phyloP scores from a whole-genome alignment of 2,113 vertebrate species.

The Psephotus haematonotus region DNA sequence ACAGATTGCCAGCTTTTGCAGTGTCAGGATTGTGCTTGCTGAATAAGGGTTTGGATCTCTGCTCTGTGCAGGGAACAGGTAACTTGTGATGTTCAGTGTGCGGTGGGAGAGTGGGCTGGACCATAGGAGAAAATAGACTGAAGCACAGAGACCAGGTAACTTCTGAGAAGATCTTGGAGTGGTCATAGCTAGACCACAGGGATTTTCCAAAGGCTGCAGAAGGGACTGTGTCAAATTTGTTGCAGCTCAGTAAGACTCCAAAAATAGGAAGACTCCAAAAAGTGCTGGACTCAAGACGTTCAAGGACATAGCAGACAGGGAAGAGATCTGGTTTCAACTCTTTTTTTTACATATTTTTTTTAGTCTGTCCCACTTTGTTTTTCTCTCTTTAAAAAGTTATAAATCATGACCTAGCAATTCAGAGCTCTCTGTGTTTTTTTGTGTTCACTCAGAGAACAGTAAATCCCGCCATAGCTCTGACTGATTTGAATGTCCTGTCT shows the following conservation, averaged over 20 bases:
- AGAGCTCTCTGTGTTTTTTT: neutral
- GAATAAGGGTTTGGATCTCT: neutral
- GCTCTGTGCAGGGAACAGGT: neutral
- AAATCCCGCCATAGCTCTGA: neutral
- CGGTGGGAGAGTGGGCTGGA: neutral
- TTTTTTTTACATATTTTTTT: neutral
- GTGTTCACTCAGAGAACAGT: neutral
- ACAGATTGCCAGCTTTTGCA: neutral
- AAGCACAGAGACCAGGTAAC: neutral
- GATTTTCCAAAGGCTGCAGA: neutral
- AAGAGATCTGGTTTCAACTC: neutral
- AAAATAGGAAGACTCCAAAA: neutral
- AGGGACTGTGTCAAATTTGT: neutral
- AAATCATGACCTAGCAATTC: neutral
- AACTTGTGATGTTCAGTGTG: neutral
- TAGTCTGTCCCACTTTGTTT: neutral
- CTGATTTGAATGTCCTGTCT: neutral
- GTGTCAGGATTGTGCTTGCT: neutral
- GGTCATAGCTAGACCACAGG: neutral
- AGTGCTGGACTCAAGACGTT: neutral
- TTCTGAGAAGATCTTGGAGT: neutral
- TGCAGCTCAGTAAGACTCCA: neutral
- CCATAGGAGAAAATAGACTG: neutral
- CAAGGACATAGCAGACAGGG: neutral
- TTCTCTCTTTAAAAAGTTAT: neutral